Base-by-base conservation (phyloP, 2,888 invertebrate species). In the Podotricha telesiphe region DNA sequence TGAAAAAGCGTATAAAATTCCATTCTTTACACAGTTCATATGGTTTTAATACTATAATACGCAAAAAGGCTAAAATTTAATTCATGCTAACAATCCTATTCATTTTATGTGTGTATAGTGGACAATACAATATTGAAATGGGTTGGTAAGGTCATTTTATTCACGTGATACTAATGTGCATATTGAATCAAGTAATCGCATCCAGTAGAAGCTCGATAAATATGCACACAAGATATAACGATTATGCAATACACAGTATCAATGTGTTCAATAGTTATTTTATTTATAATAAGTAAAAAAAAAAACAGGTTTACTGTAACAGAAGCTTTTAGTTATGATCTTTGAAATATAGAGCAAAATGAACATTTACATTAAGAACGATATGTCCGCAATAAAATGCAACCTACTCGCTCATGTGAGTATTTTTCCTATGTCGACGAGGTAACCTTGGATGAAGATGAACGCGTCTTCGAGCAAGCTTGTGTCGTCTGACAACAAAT, bases 401-500 rank as follows among this genome's bases (percentile, higher is more conserved):
- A 73, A 75, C 72, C 74, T 70, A 74, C 71, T 70, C 72, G 66
- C 42, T 67, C 55, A 58, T 59, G 58, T 66, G 40, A 67, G 71
- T 75, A 74, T 73, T 73, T 74, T 74, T 73, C 72, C 71, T 72
- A 71, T 66, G 70, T 61, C 67, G 64, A 66, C 65, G 67, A 65
- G 22, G 78, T 86, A 89, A 90, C 91, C 91, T 91, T 91, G 91
- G 83, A 73, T 77, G 76, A 81, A 85, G 88, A 89, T 88, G 85
- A 89, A 82, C 84, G 79, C 85, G 86, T 89, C 89, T 91, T 89
- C 80, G 78, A 87, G 84, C 88, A 86, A 86, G 89, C 87, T 67
- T 87, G 83, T 84, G 91, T 89, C 91, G 88, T 91, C 87, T 89
- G 85, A 84, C 83, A n/a, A 86, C 85, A 91, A 92, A 91, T 91